phyloP scores from a whole-genome alignment of 35 echinoderm and acorn worm genomes.

The Diadema setosum region DNA sequence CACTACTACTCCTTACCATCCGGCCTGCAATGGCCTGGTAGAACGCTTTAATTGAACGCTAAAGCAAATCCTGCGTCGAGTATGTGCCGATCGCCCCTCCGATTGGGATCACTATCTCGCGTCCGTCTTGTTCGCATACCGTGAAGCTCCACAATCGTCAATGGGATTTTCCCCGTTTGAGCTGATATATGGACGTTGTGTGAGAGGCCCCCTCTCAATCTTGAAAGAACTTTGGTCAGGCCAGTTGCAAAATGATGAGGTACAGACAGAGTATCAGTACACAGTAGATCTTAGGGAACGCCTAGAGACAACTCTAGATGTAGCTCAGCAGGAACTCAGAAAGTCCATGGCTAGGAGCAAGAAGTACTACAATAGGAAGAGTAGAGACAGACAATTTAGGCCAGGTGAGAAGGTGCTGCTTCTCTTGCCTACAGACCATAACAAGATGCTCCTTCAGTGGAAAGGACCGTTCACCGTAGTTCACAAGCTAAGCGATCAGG shows the following conservation, averaged over 20 bases:
- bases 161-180: conserved; percentile 68
- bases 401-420: no score
- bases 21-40: conserved; percentile 59
- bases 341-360: no score
- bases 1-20: conserved; percentile 72
- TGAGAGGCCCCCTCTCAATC: conserved; percentile 61
- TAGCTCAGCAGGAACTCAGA: no score
- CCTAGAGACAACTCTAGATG: background rate
- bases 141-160: background rate
- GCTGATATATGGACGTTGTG: conserved; percentile 38
- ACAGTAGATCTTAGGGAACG: background rate
- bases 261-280: background rate
- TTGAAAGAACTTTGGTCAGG: conserved; percentile 18
- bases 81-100: conserved; percentile 10
- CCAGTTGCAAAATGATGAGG: background rate
- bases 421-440: no score
- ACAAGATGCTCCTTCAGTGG: no score
- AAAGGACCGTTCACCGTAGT: no score
- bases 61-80: background rate
- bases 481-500: no score
- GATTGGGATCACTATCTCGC: conserved; percentile 56
- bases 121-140: conserved; percentile 21
- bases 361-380: no score
- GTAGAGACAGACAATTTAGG: no score
- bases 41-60: conserved; percentile 63